Base-by-base conservation (phyloP, 92 coral and sea anemone species). In the Ricordea florida region DNA sequence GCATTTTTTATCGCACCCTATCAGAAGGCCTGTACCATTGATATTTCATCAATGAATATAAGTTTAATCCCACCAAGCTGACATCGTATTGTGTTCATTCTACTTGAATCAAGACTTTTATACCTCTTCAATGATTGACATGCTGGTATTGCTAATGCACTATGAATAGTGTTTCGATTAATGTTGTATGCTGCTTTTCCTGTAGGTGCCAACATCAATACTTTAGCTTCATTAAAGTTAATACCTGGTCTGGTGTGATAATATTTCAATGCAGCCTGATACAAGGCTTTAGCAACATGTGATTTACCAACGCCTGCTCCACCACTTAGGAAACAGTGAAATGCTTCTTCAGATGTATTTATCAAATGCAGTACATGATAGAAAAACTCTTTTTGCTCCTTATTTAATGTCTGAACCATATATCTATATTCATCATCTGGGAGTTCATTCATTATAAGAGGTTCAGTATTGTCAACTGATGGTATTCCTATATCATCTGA, bases 301-400 rank as follows among this genome's bases (percentile, higher is more conserved):
- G n/a, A n/a, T n/a, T n/a, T 88, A 55, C 93, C 93, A 21, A 88
- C 91, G 38, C 90, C 93, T 68, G 87, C 84, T 36, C 93, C 86
- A 26, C 89, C 89, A 88, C 70, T 63, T 13, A 78, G 70, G 56
- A 86, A 87, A 38, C 56, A 83, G 47, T 83, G 57, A 50, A 88
- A 78, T 64, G 85, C 85, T 53, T 74, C 78, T 26, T 87, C 89
- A 67, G 85, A 83, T 63, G 85, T 83, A 32, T n/a, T 87, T 14
- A 83, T 61, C 3, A 77, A 59, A 75, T 83, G 89, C 14, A 87
- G 40, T n/a, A 70, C 85, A 61, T 76, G 86, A 83, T 68, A 87
- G 38, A 87, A 87, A 34, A 87, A 69, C 43, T 87, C 85, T 24
- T 72, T 85, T 48, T 82, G 88, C 47, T 82, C 77, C 44, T 66